Evolutionary conservation across 2,888 invertebrate species (phyloP).

Genomic region (Linnaemya vulpina): DNA sequence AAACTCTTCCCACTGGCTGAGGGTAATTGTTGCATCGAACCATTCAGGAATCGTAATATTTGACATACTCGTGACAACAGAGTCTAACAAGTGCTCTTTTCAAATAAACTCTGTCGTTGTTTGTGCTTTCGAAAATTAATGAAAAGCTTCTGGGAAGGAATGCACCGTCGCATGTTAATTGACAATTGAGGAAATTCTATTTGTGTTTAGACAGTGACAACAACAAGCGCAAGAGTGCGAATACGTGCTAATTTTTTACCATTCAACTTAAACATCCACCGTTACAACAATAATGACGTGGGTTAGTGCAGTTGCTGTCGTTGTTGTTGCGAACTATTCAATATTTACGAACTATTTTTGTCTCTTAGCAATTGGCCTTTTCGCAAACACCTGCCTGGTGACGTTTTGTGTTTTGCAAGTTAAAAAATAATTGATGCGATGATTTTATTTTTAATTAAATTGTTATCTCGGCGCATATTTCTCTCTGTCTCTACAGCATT

Average conservation of each 20-base stretch:
- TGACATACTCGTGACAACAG: too few species aligned
- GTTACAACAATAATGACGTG: neutral
- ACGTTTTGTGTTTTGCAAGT: neutral
- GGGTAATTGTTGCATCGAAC: too few species aligned
- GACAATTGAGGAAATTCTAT: slow-evolving; percentile 48
- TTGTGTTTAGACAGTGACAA: slow-evolving; percentile 42
- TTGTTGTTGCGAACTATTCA: slow-evolving; percentile 36
- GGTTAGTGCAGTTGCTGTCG: neutral
- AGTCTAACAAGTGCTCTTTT: too few species aligned
- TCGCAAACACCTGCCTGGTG: neutral
- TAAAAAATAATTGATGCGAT: slow-evolving; percentile 7
- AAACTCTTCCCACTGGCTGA: too few species aligned
- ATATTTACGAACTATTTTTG: slow-evolving; percentile 56
- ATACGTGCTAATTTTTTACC: slow-evolving; percentile 42
- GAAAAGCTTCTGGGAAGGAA: neutral
- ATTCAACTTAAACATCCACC: neutral
- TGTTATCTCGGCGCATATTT: slow-evolving; percentile 57
- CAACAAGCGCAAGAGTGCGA: slow-evolving; percentile 15
- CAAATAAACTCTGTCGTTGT: too few species aligned
- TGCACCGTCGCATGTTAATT: slow-evolving; percentile 3
- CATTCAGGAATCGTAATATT: too few species aligned
- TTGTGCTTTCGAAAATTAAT: neutral
- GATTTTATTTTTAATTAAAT: slow-evolving; percentile 31
- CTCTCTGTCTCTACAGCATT: slow-evolving; percentile 33
- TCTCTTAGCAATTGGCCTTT: slow-evolving; percentile 25